Evolutionary conservation across 2,888 invertebrate genomes (phyloP), one percentile per base, ranked within the genome.

Genomic region (Hemithea aestivaria): DNA sequence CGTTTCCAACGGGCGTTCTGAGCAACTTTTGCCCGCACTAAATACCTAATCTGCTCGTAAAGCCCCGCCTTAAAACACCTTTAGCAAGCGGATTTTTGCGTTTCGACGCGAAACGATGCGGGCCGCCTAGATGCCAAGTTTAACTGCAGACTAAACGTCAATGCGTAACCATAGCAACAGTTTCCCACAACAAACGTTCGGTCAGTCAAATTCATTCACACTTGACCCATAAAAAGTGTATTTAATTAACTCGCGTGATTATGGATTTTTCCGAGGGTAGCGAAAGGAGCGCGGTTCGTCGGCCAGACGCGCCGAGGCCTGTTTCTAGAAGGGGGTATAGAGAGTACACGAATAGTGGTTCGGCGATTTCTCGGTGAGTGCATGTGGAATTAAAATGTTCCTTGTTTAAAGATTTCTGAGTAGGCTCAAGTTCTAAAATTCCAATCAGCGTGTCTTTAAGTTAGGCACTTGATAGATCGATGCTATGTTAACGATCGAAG

Each of bases 251-350:
- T 51, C 33, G 51, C 46, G 46, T 54, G 43, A 58, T 62, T 84
- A 85, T 85, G 87, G 85, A 85, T 82, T 85, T 69, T 78, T 77
- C 80, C 45, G 85, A 82, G 38, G 67, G 69, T 54, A 76, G 70
- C 23, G 63, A 62, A 39, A 64, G 63, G 20, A 59, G 66, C 30
- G 66, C 68, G 51, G 62, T 63, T 30, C 70, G 72, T 35, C 66
- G 77, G 36, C 39, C 67, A 10, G 77, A 75, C 42, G 67, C 65
- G n/a, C 51, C 72, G 2, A 61, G 85, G 2, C 85, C 85, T 0
- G 72, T 85, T 16, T 87, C 87, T 20, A 70, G 87, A 36, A 52
- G 84, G 1, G 87, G 85, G 0, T 79, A 75, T 35, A 58, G 82
- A 11, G 85, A 87, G 23, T 78, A 75, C 37, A 73, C 65, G 0